Evolutionary conservation across 23 tunicate genomes (phyloP), one percentile per base, ranked within the genome.

Genomic region (Trididemnum nubilum): DNA sequence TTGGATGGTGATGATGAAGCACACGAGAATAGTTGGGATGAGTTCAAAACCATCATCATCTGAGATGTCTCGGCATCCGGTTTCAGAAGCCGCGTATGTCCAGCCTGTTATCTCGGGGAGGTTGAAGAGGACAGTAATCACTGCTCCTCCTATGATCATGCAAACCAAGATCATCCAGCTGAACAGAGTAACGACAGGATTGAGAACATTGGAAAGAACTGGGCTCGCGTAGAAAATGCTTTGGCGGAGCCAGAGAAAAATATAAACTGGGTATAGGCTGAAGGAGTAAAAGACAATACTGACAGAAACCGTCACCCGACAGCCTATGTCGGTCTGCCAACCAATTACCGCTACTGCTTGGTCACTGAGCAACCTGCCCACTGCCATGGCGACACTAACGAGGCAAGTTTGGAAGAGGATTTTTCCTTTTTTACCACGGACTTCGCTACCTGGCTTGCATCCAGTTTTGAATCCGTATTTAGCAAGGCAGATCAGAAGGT

Each of bases 181-280:
- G 57, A 73, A 1, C 29, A 84, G 27, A 12, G 89, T 87, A 39
- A 93, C 93, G 67, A 79, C 79, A 23, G 92, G 92, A 78, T 88
- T 93, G 9, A 93, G 80, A 1, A 93, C 87, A 67, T 84, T 88
- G 22, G 90, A 75, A 37, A 93, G 79, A 23, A 93, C 93, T 19
- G 98, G 98, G 81, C 89, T 93, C 23, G 93, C 86, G 77, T 93
- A 93, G 36, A 93, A 93, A 21, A 93, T 93, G 69, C 89, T 87
- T 75, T 93, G 98, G 15, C 98, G 74, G 72, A 88, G 79, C 98
- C 98, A 93, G 2, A 93, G 79, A 76, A 93, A 93, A 9, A 93
- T 81, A 63, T 93, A 93, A 35, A 93, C 82, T 5, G 92, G 91
- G 36, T 82, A 83, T 23, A 93, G 71, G 35, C 83, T 86, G 29